phyloP scores from a whole-genome alignment of 2,113 vertebrate species.

The Aix galericulata region DNA sequence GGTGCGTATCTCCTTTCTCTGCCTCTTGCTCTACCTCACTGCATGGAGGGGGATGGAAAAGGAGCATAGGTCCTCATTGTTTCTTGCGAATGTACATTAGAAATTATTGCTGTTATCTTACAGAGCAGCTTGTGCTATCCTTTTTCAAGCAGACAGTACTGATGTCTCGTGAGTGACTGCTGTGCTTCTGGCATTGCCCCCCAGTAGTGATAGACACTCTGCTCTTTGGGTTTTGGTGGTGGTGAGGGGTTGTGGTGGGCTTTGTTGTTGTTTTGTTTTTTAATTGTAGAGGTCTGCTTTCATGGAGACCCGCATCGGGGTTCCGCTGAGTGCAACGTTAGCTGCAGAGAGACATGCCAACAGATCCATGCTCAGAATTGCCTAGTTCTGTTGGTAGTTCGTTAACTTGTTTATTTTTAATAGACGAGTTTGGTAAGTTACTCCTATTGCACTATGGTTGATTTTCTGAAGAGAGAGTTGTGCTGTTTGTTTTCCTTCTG shows the following conservation, averaged over 20 bases:
- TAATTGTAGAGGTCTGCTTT: background rate
- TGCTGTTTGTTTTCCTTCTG: background rate
- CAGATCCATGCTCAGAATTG: background rate
- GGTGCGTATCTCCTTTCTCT: background rate
- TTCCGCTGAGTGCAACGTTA: background rate
- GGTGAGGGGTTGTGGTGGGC: background rate
- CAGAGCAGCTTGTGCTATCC: slow-evolving; percentile 42
- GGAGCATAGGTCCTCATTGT: slow-evolving; percentile 8
- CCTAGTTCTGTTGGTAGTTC: background rate
- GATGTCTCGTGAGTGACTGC: background rate
- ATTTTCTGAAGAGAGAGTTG: background rate
- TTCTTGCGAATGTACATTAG: slow-evolving; percentile 2
- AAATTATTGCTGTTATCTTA: slow-evolving; percentile 56
- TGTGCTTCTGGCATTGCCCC: background rate
- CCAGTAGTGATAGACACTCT: background rate
- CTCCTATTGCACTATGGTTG: background rate
- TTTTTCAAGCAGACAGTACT: slow-evolving; percentile 12
- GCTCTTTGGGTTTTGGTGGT: background rate
- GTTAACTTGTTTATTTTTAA: background rate
- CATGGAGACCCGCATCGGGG: background rate
- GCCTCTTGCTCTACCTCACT: background rate
- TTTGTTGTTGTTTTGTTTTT: background rate
- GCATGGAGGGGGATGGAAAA: background rate
- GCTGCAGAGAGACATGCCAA: background rate
- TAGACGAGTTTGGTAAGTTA: background rate